Base-by-base conservation (phyloP, 2,888 invertebrate species). In the Cephalotes varians region DNA sequence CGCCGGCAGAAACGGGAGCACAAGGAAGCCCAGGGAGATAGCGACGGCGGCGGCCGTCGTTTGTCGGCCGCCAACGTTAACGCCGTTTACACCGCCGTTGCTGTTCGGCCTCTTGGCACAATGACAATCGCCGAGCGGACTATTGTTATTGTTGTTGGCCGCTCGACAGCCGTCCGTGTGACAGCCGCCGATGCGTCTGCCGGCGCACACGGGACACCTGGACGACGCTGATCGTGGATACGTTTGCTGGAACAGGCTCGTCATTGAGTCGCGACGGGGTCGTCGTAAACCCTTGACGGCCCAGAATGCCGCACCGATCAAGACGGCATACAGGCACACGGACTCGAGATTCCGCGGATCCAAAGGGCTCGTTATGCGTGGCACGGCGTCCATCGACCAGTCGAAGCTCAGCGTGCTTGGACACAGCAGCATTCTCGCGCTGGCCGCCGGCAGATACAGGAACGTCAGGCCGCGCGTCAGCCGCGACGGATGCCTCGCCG, bases 341-440 rank as follows among this genome's bases (percentile, higher is more conserved):
- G 98, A 97, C 85, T 96, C 95, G 80, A 98, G 94, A 94, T 98
- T 98, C 87, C 99, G 96, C 6, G 96, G 95, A 94, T 99, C 99
- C 91, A 96, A 95, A 25, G 98, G 90, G 40, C 96, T 96, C 67
- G 97, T 97, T 90, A 99, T 96, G 85, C 98, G 96, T 10, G 99
- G 98, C 92, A 99, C 97, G 1, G 99, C 97, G 91, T 99, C 98
- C 99, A 99, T 99, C 37, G 99, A 99, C 99, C 99, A 99, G 95
- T 99, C 99, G 95, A 99, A 99, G 94, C 99, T 99, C 79, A 99
- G 96, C 90, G 97, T 97, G 90, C 96, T 96, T 7, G 99, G 99
- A 94, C 97, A 98, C 56, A 99, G 94, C 84, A 99, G 95, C 92
- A 99, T 96, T 94, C 97, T 96, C 92, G 98, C 97, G 95, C 99